Evolutionary conservation across 2,888 invertebrate species (phyloP).

Genomic region (Ypsolopha sequella): DNA sequence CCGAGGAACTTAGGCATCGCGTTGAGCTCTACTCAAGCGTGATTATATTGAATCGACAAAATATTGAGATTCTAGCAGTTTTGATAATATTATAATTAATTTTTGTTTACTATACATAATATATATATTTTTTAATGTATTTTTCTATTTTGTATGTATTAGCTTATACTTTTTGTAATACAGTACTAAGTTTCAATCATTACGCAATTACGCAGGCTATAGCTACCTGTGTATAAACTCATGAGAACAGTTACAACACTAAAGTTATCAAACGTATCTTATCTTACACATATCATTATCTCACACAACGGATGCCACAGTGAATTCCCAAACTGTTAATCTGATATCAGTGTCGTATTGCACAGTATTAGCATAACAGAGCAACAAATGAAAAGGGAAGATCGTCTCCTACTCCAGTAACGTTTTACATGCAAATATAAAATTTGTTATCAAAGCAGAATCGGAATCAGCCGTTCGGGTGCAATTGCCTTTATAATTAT

Average conservation of each 20-base stretch:
- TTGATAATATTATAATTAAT: too few relatives aligned
- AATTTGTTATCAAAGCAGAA: slow-evolving; percentile 54
- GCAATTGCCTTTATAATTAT: slow-evolving; percentile 68
- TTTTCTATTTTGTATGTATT: too few relatives aligned
- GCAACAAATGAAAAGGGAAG: slow-evolving; percentile 46
- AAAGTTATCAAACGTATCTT: too few relatives aligned
- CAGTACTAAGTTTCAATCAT: too few relatives aligned
- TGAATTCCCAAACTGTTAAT: slow-evolving; percentile 48
- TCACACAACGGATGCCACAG: slow-evolving; percentile 12
- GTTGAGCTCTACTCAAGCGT: background rate
- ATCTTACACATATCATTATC: too few relatives aligned
- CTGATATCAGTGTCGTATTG: slow-evolving; percentile 68
- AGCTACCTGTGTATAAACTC: too few relatives aligned
- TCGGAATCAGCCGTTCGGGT: slow-evolving; percentile 41
- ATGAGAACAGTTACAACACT: background rate
- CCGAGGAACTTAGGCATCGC: slow-evolving; percentile 6
- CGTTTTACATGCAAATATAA: slow-evolving; percentile 61
- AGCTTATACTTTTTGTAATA: too few relatives aligned
- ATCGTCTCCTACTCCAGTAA: slow-evolving; percentile 40
- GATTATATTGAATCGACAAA: too few relatives aligned
- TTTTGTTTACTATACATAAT: too few relatives aligned
- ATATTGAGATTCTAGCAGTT: too few relatives aligned
- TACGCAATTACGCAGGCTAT: too few relatives aligned
- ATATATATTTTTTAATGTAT: too few relatives aligned
- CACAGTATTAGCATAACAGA: slow-evolving; percentile 60